Base-by-base conservation (phyloP, 2,888 invertebrate genomes). In the Thumatha senex region DNA sequence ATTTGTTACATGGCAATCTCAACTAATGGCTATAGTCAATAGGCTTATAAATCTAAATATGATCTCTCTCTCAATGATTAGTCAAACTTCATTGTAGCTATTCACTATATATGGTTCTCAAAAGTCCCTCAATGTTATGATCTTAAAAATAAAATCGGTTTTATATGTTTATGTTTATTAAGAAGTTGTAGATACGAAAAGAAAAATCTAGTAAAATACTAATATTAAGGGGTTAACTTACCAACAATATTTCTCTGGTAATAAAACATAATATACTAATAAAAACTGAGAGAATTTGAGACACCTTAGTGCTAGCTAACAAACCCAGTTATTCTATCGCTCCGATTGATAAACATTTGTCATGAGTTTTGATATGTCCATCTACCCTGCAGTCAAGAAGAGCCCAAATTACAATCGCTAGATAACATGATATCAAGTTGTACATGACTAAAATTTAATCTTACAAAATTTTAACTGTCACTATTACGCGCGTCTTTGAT, bases 31-130 rank as follows among this genome's bases (percentile, higher is more conserved):
- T 71, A 76, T 73, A 64, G 73, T 76, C 70, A 72, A 78, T 80
- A 81, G 70, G 70, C 82, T 89, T 86, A 86, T 56, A 80, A 74
- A 73, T 73, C 82, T 85, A 86, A 60, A 79, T 80, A 82, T 82
- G 72, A 82, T 89, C 87, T 89, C 89, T 89, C 89, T 89, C 89
- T 89, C 87, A 76, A 72, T 84, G 72, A 70, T 82, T 83, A 82
- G 69, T 63, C 80, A 80, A 81, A 80, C 82, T 82, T 78, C 74
- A 76, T 71, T 61, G 46, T 57, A 48, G 56, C 60, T 55, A 50
- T 34, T 39, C 30, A 31, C 51, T 48, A 35, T 45, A 43, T 67
- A n/a, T 54, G 53, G 61, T 57, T 62, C 63, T 76, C 57, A 58
- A 54, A 65, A 61, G 51, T 53, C 35, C 36, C 35, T 31, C 51